Conservation (phyloP, 2,888 invertebrate genomes). For the Drosophila cracens region DNA sequence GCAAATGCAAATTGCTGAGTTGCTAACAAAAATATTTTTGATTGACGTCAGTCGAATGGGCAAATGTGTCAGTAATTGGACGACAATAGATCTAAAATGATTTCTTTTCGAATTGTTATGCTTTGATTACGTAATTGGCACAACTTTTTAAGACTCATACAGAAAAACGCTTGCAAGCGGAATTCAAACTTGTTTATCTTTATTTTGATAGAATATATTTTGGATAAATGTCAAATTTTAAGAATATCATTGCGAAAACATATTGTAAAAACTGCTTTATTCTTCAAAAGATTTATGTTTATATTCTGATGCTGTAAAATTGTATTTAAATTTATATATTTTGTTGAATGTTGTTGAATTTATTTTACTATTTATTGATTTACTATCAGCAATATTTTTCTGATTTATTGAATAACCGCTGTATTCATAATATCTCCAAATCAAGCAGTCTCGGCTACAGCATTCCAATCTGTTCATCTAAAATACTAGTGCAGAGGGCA, state of each 20-base stretch:
- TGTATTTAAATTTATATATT: background rate
- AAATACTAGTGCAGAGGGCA: background rate
- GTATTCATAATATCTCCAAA: no score
- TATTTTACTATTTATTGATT: no score
- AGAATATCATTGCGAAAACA: background rate
- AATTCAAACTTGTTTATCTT: background rate
- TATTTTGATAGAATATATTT: background rate
- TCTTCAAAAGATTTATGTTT: background rate
- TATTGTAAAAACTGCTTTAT: background rate
- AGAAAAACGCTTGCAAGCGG: background rate
- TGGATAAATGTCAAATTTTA: background rate
- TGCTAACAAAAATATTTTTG: constrained; percentile 24
- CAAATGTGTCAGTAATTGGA: constrained; percentile 30
- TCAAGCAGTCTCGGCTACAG: no score
- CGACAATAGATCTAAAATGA: constrained; percentile 15
- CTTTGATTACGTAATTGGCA: constrained; percentile 16
- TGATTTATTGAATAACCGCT: no score
- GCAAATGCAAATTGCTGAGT: constrained; percentile 61
- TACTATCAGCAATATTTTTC: no score
- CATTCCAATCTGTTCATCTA: no score
- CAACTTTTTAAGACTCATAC: background rate
- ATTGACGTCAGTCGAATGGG: constrained; percentile 32
- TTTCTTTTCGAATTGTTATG: constrained; percentile 3
- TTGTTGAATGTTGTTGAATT: background rate
- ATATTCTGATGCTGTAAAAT: background rate